Conservation (phyloP, 2,888 invertebrate species). For the Noctuana brunneofusca region DNA sequence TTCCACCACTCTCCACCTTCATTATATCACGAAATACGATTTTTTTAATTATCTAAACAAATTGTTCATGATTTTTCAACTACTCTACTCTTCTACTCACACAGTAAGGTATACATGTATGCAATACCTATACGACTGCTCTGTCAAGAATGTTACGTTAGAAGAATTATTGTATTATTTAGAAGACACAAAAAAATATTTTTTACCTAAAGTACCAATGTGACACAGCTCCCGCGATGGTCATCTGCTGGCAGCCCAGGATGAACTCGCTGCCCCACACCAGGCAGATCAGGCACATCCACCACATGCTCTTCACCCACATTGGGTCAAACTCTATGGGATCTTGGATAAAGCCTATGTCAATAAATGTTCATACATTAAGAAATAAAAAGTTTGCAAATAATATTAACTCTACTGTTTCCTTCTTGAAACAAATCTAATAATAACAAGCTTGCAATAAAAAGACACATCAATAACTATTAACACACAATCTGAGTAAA, state of each 20-base stretch:
- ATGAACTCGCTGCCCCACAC: conserved; percentile 98
- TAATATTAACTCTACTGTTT: background rate
- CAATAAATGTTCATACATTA: conserved; percentile 34
- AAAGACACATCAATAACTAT: background rate
- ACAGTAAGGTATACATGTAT: too few relatives aligned
- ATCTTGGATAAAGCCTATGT: conserved; percentile 70
- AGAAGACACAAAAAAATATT: background rate
- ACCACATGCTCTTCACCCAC: conserved; percentile 96
- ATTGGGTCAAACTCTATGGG: conserved; percentile 89
- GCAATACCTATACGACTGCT: too few relatives aligned
- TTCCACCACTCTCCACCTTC: too few relatives aligned
- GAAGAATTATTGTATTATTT: too few relatives aligned
- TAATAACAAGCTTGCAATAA: background rate
- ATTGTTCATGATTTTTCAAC: too few relatives aligned
- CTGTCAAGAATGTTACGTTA: too few relatives aligned
- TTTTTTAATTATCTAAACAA: too few relatives aligned
- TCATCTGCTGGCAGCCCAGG: conserved; percentile 96
- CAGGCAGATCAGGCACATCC: conserved; percentile 94
- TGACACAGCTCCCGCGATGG: conserved; percentile 95
- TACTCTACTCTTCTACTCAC: too few relatives aligned
- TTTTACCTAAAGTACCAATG: conserved; percentile 95
- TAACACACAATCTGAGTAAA: background rate
- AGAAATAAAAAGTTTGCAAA: conserved; percentile 30
- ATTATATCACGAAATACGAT: too few relatives aligned
- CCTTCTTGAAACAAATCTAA: background rate